Conservation (phyloP, 2,113 vertebrate genomes). For the Salvelinus alpinus region DNA sequence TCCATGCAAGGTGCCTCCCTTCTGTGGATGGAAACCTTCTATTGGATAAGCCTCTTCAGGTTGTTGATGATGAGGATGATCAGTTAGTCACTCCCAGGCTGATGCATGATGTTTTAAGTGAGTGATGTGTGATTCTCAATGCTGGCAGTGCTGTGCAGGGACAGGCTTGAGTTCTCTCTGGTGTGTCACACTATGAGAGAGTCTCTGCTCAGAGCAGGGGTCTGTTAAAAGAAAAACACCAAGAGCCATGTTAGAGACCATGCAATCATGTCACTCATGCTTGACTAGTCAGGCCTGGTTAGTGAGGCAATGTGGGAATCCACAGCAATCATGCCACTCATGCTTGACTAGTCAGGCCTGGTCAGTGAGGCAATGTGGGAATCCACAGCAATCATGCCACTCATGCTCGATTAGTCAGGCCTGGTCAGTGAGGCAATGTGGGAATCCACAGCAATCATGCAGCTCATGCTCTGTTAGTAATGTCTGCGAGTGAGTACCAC, state of each 20-base stretch:
- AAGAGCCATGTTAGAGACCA: conserved; percentile 66
- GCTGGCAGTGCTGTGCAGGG: conserved; percentile 38
- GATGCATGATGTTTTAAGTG: conserved; percentile 47
- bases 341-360: conserved; percentile 44
- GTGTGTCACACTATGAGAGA: conserved; percentile 74
- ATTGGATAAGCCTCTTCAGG: conserved; percentile 10
- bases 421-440: conserved; percentile 8
- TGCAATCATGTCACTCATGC: conserved; percentile 41
- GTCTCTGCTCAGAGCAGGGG: conserved; percentile 74
- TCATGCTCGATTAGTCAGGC: conserved; percentile 43
- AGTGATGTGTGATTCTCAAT: conserved; percentile 12
- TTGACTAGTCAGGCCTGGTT: conserved; percentile 36
- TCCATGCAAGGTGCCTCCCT: neutral
- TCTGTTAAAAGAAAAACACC: conserved; percentile 74
- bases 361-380: neutral
- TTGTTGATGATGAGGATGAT: conserved; percentile 17
- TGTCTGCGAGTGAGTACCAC: neutral
- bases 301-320: neutral
- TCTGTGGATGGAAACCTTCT: conserved; percentile 29
- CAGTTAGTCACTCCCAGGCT: conserved; percentile 37
- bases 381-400: conserved; percentile 22
- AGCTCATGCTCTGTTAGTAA: conserved; percentile 29
- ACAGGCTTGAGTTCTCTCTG: conserved; percentile 24
- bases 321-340: conserved; percentile 27
- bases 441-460: conserved; percentile 18